These are phyloP conservation scores for Chanos chanos DNA, from an alignment of 2,797 vertebrate species.

Conservation along the genomic window DNA sequence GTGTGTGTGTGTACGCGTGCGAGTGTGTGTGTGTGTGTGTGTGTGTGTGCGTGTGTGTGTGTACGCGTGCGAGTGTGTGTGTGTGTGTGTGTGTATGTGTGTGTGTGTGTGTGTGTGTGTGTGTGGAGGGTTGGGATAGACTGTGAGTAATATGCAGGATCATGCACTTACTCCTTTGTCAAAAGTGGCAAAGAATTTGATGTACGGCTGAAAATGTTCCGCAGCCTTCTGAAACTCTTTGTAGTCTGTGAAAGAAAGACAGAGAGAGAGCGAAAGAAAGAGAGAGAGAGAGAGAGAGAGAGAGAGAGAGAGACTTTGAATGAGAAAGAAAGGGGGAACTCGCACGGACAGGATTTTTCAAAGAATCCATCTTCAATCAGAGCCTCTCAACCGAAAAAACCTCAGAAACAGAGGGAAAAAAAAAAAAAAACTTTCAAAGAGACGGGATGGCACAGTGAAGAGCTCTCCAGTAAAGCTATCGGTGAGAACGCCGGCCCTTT, in stretches of 20 bases:
- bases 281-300: background rate
- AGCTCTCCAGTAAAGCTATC: background rate
- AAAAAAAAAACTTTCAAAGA: too few species aligned
- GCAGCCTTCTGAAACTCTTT: conserved; percentile 92
- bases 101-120: too few species aligned
- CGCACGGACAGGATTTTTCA: too few species aligned
- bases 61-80: too few species aligned
- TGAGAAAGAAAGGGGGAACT: background rate
- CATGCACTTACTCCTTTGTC: conserved; percentile 91
- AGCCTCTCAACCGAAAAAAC: conserved; percentile 17
- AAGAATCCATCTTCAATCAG: too few species aligned
- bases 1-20: too few species aligned
- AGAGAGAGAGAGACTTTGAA: background rate
- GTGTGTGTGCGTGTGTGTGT: too few species aligned
- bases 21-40: too few species aligned
- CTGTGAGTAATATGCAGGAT: background rate
- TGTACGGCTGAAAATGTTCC: conserved; percentile 90
- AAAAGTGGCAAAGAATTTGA: conserved; percentile 96
- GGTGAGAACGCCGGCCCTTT: background rate
- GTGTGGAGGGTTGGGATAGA: background rate
- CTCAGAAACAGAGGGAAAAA: background rate
- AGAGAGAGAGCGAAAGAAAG: conserved; percentile 9
- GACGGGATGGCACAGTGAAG: background rate
- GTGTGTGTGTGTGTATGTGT: too few species aligned
- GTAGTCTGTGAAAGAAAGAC: conserved; percentile 75